Conservation (phyloP, 2,888 invertebrate species). For the Eristalis tenax region DNA sequence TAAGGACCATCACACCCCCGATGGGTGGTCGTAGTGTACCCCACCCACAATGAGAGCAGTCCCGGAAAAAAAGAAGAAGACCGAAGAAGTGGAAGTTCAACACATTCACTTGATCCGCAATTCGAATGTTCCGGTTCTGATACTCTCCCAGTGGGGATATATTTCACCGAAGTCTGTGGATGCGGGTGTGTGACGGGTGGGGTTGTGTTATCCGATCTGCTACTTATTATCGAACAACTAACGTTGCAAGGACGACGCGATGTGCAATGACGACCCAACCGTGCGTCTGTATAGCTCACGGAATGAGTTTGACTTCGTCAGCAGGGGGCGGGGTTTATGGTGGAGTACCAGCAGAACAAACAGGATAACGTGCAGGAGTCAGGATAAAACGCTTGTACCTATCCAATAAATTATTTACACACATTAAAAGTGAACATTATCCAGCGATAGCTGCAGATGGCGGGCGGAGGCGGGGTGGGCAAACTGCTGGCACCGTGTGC, state of each 20-base stretch:
- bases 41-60: not conserved
- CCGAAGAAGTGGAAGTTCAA: conserved; percentile 31
- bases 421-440: conserved; percentile 66
- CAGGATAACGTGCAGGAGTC: conserved; percentile 54
- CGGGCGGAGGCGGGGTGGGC: not conserved
- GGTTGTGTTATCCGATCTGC: conserved; percentile 18
- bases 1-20: conserved; percentile 46
- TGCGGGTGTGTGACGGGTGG: not conserved
- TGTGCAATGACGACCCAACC: conserved; percentile 20
- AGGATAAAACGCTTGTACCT: conserved; percentile 59
- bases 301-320: conserved; percentile 8
- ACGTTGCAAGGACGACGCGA: conserved; percentile 32
- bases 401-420: conserved; percentile 69
- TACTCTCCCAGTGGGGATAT: conserved; percentile 46
- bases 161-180: conserved; percentile 47
- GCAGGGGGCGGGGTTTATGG: not conserved
- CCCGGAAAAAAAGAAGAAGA: not conserved
- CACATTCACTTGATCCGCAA: conserved; percentile 60
- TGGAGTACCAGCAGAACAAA: conserved; percentile 7
- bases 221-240: conserved; percentile 52
- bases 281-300: conserved; percentile 5
- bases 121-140: conserved; percentile 57
- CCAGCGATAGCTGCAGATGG: conserved; percentile 26
- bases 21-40: not conserved
- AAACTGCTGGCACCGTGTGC: not conserved